phyloP scores from a whole-genome alignment of 92 coral and sea anemone genomes.

The Plumapathes pennacea region DNA sequence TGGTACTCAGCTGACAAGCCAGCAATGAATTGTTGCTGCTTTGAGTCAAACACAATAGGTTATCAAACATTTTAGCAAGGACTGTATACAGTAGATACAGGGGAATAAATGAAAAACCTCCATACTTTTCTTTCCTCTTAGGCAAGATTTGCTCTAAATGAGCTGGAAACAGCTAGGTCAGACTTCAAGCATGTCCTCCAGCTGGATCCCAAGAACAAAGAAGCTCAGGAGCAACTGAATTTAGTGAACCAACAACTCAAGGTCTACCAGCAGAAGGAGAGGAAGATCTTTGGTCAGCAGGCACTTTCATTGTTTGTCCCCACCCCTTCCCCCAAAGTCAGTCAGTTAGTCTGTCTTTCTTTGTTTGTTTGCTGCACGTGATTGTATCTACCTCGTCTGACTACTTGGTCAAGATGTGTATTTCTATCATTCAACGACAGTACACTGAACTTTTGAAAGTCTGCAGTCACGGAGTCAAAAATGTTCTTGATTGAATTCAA shows the following conservation, averaged over 20 bases:
- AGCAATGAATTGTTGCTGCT: not conserved
- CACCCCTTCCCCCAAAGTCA: no score
- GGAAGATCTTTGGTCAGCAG: slow-evolving; percentile 76
- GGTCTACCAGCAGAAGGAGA: slow-evolving; percentile 59
- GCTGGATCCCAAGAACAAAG: slow-evolving; percentile 83
- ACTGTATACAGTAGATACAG: not conserved
- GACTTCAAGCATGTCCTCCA: slow-evolving; percentile 69
- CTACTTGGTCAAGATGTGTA: no score
- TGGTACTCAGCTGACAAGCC: no score
- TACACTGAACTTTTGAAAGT: no score
- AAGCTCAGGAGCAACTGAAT: slow-evolving; percentile 64
- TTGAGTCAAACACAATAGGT: not conserved
- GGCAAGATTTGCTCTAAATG: slow-evolving; percentile 80
- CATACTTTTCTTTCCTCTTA: slow-evolving; percentile 2
- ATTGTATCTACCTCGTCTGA: no score
- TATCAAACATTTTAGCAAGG: not conserved
- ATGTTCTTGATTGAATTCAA: no score
- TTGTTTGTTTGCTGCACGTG: no score
- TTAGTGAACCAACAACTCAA: slow-evolving; percentile 62
- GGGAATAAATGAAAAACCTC: no score
- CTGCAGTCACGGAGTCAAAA: no score
- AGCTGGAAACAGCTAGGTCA: slow-evolving; percentile 64
- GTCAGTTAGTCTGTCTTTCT: no score
- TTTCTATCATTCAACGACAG: no score
- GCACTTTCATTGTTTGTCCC: not conserved